Percentiles rank a stretch among this genome's conserved stretches.
These are phyloP conservation scores for Chondrilla cf. caribensis DNA, from an alignment of 37 sponge, comb jelly and placozoan genomes.

Conservation along the genomic window DNA sequence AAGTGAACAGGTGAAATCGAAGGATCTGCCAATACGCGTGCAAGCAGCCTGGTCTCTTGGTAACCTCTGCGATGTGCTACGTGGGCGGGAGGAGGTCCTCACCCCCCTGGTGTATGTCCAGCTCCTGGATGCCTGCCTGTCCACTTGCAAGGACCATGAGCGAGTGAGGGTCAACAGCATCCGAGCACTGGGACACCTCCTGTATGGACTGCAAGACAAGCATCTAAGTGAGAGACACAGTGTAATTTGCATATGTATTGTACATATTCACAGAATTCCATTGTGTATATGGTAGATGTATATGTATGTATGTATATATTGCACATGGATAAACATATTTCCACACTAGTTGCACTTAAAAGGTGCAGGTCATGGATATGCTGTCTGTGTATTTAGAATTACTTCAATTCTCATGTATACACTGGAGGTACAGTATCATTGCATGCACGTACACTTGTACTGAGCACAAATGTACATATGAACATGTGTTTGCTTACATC, in stretches of 20 bases:
- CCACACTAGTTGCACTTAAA: too few relatives aligned
- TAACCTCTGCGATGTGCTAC: neutral
- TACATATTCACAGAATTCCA: neutral
- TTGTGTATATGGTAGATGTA: neutral
- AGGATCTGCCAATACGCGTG: neutral
- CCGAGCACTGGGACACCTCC: slow-evolving; percentile 11
- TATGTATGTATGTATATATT: neutral
- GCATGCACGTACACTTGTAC: too few relatives aligned
- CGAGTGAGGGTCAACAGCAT: neutral
- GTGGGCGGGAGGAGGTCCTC: neutral
- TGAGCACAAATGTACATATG: neutral
- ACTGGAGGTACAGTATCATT: too few relatives aligned
- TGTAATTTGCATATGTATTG: neutral
- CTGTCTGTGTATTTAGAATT: too few relatives aligned
- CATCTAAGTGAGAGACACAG: neutral
- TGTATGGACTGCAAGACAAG: neutral
- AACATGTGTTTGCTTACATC: neutral
- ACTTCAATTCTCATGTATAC: too few relatives aligned
- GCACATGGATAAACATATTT: too few relatives aligned
- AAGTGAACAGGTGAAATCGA: neutral
- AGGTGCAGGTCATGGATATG: too few relatives aligned
- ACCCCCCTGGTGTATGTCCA: neutral
- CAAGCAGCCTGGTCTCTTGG: slow-evolving; percentile 15
- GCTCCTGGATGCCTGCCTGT: slow-evolving; percentile 1
- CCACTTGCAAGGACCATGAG: neutral